Evolutionary conservation across 2,888 invertebrate species (phyloP), one percentile per base, ranked within the genome.

Genomic region (Caenorhabditis imperialis): DNA sequence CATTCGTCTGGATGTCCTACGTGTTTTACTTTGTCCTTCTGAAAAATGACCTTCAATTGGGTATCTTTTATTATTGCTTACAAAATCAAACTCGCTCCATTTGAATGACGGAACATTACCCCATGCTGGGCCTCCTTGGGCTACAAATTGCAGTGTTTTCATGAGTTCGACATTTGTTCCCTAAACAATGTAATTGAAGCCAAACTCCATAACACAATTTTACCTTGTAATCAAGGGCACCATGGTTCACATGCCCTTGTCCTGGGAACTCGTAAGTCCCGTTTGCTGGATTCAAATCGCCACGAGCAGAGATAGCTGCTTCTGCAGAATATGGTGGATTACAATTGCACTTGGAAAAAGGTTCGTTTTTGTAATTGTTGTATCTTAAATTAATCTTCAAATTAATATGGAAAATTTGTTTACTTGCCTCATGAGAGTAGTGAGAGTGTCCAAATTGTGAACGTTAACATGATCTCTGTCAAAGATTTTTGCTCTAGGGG

Each of bases 1-100:
- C 93, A 94, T 48, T 91, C 88, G 81, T 94, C 93, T 0, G 94
- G 93, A 10, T 93, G 92, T 2, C 93, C 93, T 73, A 91, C 88
- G 84, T 93, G 94, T 44, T 79, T 82, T 8, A 86, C 86, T 20
- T 77, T 82, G 50, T 75, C 72, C 20, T 77, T 78, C 80, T 75
- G 71, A 47, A 79, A 38, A 50, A n/a, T 37, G 22, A 27, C 18
- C 35, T 47, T 27, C 30, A 33, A 20, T 30, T 30, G 18, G 10
- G 12, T 58, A 42, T 25, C 7, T 35, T 27, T 18, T 33, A n/a
- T 27, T 30, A 30, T 7, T 30, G 6, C 79, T 63, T 65, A 86
- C 90, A 84, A 92, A 93, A 75, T 91, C 92, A 75, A 92, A 91
- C 54, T 91, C 91, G 55, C 92, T 92, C 94, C 94, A 94, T 84